These are phyloP conservation scores for Ornithoptera priamus DNA, from an alignment of 2,888 invertebrate genomes.

Conservation along the genomic window DNA sequence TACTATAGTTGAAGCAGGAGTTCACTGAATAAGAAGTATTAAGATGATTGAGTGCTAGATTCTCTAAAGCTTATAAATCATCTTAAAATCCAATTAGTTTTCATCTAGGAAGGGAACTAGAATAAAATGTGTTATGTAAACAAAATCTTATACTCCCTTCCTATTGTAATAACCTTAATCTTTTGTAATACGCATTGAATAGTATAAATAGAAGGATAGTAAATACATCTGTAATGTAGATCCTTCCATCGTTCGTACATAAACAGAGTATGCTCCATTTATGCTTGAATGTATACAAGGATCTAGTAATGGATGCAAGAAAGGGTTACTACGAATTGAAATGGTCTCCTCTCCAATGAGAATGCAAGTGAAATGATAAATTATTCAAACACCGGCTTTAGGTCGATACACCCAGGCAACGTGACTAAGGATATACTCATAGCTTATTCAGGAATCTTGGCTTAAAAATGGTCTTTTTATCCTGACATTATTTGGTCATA, in stretches of 20 bases:
- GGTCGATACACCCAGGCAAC: conserved; percentile 60
- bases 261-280: background rate
- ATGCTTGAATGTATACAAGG: too few relatives aligned
- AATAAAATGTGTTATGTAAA: background rate
- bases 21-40: background rate
- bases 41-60: background rate
- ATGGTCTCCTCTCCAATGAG: conserved; percentile 34
- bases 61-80: background rate
- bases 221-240: background rate
- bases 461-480: conserved; percentile 48
- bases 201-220: background rate
- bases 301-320: conserved; percentile 1
- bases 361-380: conserved; percentile 54
- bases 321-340: conserved; percentile 11
- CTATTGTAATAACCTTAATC: background rate
- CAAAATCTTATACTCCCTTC: background rate
- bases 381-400: conserved; percentile 53
- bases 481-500: conserved; percentile 17
- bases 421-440: conserved; percentile 52
- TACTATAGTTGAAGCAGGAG: background rate
- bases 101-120: background rate
- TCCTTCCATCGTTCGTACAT: background rate
- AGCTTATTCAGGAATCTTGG: conserved; percentile 46
- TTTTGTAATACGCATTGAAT: background rate
- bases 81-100: background rate